Evolutionary conservation across 2,888 invertebrate species (phyloP), one percentile per base, ranked within the genome.

Genomic region (Reticulitermes lucifugus): DNA sequence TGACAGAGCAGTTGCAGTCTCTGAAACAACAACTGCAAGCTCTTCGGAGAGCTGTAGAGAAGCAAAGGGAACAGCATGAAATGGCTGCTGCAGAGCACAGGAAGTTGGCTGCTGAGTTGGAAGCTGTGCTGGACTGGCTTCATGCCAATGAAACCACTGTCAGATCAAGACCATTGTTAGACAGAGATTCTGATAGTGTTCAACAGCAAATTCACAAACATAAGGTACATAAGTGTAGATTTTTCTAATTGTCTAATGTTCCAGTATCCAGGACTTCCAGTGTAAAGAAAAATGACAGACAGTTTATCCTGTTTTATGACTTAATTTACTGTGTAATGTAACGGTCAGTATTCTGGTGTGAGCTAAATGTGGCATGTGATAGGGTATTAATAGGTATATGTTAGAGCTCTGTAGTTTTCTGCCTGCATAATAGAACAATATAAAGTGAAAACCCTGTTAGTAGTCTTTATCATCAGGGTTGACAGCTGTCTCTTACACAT

Each of bases 21-120:
- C 90, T 98, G 35, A 98, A 97, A 90, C 96, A 97, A 89, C 96
- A 97, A 88, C 91, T 98, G 25, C 94, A 96, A 84, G 94, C 94
- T 85, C 91, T 98, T 6, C 93, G 97, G 89, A 94, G 96, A 89
- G 92, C 95, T 1, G 97, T 98, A 0, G 98, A 98, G 89, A 95
- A 95, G 60, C 96, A 97, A 89, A 93, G 96, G 60, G 96, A 97
- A 89, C 96, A 98, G 89, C 97, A 97, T 89, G 97, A 98, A 90
- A 93, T 95, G 83, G 96, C 97, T 0, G 95, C 96, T 10, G 97
- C 97, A 41, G 98, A 98, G 89, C 97, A 98, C 90, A 95, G 95
- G 88, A 96, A 98, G 91, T 92, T 98, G 83, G 95, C 95, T 0
- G 93, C 95, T 55, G 97, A 97, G 89, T 90, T 98, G n/a, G 95